phyloP scores from a whole-genome alignment of 1,140 invertebrate genomes.

The Gryllus bimaculatus region DNA sequence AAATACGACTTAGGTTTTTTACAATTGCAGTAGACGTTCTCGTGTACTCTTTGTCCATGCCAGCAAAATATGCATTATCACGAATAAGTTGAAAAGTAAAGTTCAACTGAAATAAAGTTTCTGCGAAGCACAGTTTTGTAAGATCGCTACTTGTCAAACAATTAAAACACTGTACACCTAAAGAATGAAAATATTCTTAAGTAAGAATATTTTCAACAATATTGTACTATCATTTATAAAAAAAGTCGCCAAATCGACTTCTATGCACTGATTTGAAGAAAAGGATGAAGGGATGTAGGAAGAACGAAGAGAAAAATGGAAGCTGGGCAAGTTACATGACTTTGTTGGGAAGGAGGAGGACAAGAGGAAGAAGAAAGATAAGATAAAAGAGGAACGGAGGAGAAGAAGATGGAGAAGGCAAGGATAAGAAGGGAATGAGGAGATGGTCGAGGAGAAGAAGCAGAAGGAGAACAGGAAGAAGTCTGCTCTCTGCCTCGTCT shows the following conservation, averaged over 20 bases:
- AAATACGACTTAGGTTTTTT: too few species aligned
- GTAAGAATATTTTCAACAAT: neutral
- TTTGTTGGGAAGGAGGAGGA: conserved; percentile 6
- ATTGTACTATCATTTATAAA: neutral
- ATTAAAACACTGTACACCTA: neutral
- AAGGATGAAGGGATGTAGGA: neutral
- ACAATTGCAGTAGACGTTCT: too few species aligned
- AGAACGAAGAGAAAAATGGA: neutral
- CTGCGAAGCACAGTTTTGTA: too few species aligned
- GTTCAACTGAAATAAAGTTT: too few species aligned
- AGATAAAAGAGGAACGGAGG: neutral
- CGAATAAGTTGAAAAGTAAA: too few species aligned
- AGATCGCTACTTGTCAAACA: neutral
- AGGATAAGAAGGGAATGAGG: neutral
- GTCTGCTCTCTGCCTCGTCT: too few species aligned
- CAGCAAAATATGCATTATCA: too few species aligned
- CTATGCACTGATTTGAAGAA: neutral
- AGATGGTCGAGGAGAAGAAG: conserved; percentile 6
- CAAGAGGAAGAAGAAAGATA: conserved; percentile 4
- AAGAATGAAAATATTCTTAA: neutral
- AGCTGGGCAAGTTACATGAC: neutral
- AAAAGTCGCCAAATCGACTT: neutral
- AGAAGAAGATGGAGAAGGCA: conserved; percentile 7
- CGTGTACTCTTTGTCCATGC: too few species aligned
- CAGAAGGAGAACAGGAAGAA: too few species aligned